Evolutionary conservation across 1,140 invertebrate species (phyloP), one percentile per base, ranked within the genome.

Genomic region (Drosophila gunungcola): DNA sequence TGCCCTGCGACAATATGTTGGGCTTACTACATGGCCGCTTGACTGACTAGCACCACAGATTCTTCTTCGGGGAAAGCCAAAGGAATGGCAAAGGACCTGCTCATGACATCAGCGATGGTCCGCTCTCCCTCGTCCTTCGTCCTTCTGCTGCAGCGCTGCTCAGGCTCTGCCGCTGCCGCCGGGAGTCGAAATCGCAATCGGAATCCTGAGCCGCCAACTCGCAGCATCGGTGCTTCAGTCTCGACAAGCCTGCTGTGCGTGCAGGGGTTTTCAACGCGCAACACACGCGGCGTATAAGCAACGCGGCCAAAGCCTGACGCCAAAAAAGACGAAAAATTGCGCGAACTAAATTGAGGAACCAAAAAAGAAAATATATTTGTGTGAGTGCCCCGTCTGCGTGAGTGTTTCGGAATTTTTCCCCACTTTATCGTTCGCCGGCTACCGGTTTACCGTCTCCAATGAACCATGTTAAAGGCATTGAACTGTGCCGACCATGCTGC

Each of bases 231-330:
- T 34, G 73, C 84, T 74, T 89, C 85, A 89, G 84, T 89, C 84
- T 84, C 73, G 77, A 89, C 84, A 74, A 74, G 68, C 80, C 84
- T 89, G 82, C 85, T 89, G 84, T 89, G 85, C 84, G 84, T 84
- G 77, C 84, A 89, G 84, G 88, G 84, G 84, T 80, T 80, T 81
- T 80, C 73, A 84, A 73, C 84, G 84, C 84, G 84, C 78, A 68
- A 69, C 73, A 68, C 65, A 73, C 77, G 75, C 77, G 80, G 80
- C 84, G 84, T 89, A 78, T 89, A 89, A 80, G 80, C 62, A 89
- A 78, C 75, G 67, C 49, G 58, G 43, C 53, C 54, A 48, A 54
- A 25, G 10, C 0, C 27, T 2, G 29, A 32, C 11, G 7, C n/a
- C 41, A 41, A 60, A 88, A 85, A 86, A 83, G 83, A 80, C 83